A percentile compares a stretch with the other conserved stretches of the same genome.
phyloP scores from a whole-genome alignment of 2,797 vertebrate genomes.

The Hydrolagus colliei region DNA sequence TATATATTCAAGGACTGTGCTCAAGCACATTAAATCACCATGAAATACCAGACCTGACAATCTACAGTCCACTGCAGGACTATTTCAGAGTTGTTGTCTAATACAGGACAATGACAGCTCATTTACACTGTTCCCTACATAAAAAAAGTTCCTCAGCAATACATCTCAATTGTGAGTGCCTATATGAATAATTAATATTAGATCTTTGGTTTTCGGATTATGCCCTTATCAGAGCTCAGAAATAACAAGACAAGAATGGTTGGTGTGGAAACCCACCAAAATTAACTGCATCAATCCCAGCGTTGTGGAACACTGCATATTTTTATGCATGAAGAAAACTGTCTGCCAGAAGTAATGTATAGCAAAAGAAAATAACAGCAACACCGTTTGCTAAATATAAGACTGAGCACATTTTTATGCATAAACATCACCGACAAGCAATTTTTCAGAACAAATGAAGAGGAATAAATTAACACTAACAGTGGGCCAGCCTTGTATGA shows the following conservation, averaged over 20 bases:
- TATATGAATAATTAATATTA: conserved; percentile 6
- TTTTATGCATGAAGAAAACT: neutral
- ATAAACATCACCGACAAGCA: neutral
- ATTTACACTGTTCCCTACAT: conserved; percentile 10
- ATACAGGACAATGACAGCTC: conserved; percentile 17
- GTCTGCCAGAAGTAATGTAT: neutral
- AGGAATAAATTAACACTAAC: neutral
- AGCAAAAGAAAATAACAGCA: neutral
- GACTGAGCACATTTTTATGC: neutral
- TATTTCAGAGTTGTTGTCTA: conserved; percentile 9
- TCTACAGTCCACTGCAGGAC: neutral
- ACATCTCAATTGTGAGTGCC: neutral
- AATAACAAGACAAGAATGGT: neutral
- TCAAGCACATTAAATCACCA: conserved; percentile 14
- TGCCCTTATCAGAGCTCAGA: neutral
- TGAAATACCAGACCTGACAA: conserved; percentile 24
- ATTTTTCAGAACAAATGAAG: neutral
- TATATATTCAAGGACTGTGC: neutral
- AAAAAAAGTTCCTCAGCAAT: neutral
- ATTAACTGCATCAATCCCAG: neutral
- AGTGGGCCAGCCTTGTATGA: no score
- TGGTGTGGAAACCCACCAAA: neutral
- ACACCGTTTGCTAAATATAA: neutral
- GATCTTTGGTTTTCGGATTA: neutral
- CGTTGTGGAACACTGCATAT: neutral